phyloP scores from a whole-genome alignment of 1,140 invertebrate species.

The Bombus consobrinus region DNA sequence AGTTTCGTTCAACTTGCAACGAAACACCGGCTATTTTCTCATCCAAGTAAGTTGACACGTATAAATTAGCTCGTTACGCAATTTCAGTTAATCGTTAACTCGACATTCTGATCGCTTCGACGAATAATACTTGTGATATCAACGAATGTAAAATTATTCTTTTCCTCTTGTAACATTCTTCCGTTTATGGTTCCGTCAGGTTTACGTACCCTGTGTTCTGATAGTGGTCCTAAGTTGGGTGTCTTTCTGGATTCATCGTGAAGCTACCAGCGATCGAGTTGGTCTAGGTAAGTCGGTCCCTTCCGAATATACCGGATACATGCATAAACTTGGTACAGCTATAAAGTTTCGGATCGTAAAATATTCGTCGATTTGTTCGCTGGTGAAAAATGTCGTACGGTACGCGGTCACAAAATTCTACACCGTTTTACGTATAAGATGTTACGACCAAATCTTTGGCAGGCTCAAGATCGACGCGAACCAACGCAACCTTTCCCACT shows the following conservation, averaged over 20 bases:
- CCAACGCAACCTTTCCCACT: no score
- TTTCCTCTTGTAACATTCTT: no score
- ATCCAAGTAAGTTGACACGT: conserved; percentile 86
- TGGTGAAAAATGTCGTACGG: no score
- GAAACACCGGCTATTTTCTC: conserved; percentile 96
- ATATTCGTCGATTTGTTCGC: fast-evolving
- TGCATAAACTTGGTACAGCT: no score
- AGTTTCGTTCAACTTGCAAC: conserved; percentile 95
- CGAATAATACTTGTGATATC: fast-evolving
- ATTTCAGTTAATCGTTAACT: no score
- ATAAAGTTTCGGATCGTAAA: no score
- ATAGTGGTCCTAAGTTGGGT: conserved; percentile 98
- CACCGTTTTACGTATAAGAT: no score
- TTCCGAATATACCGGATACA: conserved; percentile 66
- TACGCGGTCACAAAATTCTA: no score
- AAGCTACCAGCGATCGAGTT: conserved; percentile 93
- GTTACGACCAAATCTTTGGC: no score
- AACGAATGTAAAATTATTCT: not conserved
- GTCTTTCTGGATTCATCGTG: conserved; percentile 97
- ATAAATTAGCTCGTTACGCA: fast-evolving
- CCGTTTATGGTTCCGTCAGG: conserved; percentile 80
- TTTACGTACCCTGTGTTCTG: conserved; percentile 96
- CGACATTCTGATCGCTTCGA: no score
- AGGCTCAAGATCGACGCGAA: no score
- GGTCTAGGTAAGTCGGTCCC: conserved; percentile 84